These are phyloP conservation scores for Sminthurides bifidus DNA, from an alignment of 1,140 invertebrate genomes.

Conservation along the genomic window DNA sequence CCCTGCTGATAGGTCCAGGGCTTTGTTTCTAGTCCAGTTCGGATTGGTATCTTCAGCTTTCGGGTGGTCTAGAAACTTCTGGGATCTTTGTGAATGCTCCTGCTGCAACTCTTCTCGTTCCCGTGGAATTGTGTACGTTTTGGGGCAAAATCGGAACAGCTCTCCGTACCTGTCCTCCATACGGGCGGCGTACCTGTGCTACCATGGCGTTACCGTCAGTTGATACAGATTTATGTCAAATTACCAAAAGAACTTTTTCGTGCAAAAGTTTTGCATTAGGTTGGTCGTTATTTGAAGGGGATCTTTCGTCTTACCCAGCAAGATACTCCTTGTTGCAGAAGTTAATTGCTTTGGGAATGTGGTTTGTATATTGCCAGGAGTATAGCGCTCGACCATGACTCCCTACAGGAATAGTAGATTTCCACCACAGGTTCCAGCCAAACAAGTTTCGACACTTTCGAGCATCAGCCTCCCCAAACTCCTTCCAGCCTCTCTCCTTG, in stretches of 20 bases:
- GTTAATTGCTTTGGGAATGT: conserved; percentile 66
- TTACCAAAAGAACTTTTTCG: neutral
- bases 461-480: conserved; percentile 10
- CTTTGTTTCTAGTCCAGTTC: neutral
- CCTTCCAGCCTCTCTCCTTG: conserved; percentile 27
- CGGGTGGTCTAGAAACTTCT: neutral
- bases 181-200: neutral
- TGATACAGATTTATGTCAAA: no score
- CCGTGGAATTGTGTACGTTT: conserved; percentile 14
- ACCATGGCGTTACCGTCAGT: neutral
- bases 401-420: neutral
- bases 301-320: conserved; percentile 41
- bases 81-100: conserved; percentile 4
- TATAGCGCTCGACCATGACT: conserved; percentile 8
- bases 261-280: neutral
- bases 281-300: neutral
- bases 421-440: conserved; percentile 30
- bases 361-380: conserved; percentile 54
- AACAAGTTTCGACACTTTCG: neutral
- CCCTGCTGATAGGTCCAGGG: neutral
- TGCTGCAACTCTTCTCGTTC: conserved; percentile 3
- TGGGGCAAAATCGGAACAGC: conserved; percentile 15
- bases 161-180: conserved; percentile 3
- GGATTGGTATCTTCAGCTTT: neutral
- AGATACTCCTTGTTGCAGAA: conserved; percentile 73